Conservation (phyloP, 2,888 invertebrate species). For the Alviniconcha strummeri region DNA sequence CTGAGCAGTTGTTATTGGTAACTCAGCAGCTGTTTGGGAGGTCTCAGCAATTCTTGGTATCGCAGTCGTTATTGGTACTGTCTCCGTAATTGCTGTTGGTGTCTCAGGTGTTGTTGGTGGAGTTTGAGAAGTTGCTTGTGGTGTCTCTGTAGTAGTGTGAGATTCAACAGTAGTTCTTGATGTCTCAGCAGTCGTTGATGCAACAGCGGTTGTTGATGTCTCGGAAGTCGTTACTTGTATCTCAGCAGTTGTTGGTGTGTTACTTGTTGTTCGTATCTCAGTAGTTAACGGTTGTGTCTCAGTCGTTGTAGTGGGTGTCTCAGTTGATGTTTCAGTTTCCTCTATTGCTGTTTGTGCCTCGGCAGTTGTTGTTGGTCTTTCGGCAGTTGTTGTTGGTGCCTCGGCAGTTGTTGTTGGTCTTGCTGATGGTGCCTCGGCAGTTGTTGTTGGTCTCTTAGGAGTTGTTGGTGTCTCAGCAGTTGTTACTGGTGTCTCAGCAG, state of each 20-base stretch:
- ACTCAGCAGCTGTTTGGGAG: neutral
- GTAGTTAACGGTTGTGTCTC: neutral
- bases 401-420: neutral
- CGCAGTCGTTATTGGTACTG: too few species aligned
- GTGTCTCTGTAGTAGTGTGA: neutral
- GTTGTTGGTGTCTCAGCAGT: neutral
- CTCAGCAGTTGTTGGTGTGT: neutral
- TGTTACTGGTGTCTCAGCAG: neutral
- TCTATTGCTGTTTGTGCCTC: neutral
- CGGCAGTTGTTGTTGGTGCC: constrained; percentile 7
- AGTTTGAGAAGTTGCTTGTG: too few species aligned
- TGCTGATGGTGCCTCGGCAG: neutral
- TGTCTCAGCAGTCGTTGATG: neutral
- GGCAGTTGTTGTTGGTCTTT: neutral
- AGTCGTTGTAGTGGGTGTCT: neutral
- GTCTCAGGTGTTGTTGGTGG: too few species aligned
- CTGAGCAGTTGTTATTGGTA: neutral
- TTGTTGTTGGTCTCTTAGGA: neutral
- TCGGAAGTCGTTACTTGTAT: neutral
- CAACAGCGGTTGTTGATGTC: neutral
- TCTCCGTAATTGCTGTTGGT: too few species aligned
- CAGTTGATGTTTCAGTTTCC: neutral
- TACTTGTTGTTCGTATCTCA: neutral
- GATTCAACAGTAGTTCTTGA: neutral
- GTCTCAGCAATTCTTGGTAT: neutral